Base-by-base conservation (phyloP, 2,113 vertebrate species). In the Rattus rattus region DNA sequence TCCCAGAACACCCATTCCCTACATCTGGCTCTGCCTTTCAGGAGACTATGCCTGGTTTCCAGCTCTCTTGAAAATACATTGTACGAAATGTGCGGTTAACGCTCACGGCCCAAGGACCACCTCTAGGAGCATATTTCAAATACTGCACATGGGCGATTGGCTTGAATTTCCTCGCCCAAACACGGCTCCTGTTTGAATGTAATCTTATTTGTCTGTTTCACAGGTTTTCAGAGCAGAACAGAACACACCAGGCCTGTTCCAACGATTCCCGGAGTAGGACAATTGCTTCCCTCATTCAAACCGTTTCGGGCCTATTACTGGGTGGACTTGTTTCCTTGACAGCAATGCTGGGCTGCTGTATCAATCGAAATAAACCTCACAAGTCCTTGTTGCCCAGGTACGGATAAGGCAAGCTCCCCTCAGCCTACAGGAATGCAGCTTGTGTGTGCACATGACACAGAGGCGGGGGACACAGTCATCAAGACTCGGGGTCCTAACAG, bases 361-460 rank as follows among this genome's bases (percentile, higher is more conserved):
- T 94, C 86, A 73, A 92, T 9, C 90, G 84, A 96, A 83, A 95
- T 91, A 90, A 94, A 86, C 95, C 96, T 65, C 54, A 10, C 26
- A 90, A 81, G 84, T 88, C 70, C 88, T 93, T 84, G 69, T 88
- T 76, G 73, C 22, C 43, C 28, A 77, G 10, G 76, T 84, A n/a
- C 20, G 75, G 67, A 70, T 77, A 81, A 93, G 24, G 24, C 39
- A 65, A 72, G 61, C 3, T 93, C 39, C 39, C 36, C 56, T 39
- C 12, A 81, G 70, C 43, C 72, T 93, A 39, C 33, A 91, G 24
- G 26, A 90, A 83, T 70, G 16, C 30, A 70, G 33, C 13, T 83
- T 80, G 9, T 17, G 1, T 61, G 9, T 70, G 17, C 73, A 20
- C 77, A 12, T 19, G 36, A 11, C 3, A 10, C 33, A 13, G 28